Percentiles rank a stretch among this genome's conserved stretches.
These are phyloP conservation scores for Odobenus rosmarus DNA, from an alignment of 2,113 vertebrate species.

Conservation along the genomic window DNA sequence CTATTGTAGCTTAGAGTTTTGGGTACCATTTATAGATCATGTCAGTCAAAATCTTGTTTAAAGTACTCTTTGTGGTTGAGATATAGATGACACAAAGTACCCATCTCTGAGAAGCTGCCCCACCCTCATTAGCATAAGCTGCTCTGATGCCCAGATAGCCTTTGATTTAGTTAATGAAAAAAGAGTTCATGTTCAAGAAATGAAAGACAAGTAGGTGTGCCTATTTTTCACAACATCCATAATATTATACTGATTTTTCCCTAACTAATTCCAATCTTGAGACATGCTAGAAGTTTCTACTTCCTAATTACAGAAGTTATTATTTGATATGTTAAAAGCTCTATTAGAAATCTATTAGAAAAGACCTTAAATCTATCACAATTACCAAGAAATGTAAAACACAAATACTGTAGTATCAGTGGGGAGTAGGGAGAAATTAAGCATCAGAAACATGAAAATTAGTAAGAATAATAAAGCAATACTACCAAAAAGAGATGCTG, in stretches of 20 bases:
- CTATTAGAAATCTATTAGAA: not conserved
- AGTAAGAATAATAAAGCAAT: slow-evolving; percentile 58
- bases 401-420: not conserved
- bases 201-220: not conserved
- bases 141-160: slow-evolving; percentile 59
- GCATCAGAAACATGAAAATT: not conserved
- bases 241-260: not conserved
- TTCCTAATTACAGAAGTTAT: not conserved
- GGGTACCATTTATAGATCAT: slow-evolving; percentile 60
- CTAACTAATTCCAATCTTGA: slow-evolving; percentile 23
- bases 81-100: slow-evolving; percentile 40
- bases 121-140: slow-evolving; percentile 53
- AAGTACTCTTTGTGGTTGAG: slow-evolving; percentile 66
- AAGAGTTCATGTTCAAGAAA: slow-evolving; percentile 42
- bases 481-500: slow-evolving; percentile 55
- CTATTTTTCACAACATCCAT: not conserved
- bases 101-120: not conserved
- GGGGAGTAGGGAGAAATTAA: not conserved
- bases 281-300: not conserved
- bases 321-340: not conserved
- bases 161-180: slow-evolving; percentile 76
- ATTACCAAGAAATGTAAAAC: not conserved
- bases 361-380: not conserved
- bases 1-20: not conserved
- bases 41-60: slow-evolving; percentile 55